Evolutionary conservation across 2,113 vertebrate species (phyloP), one percentile per base, ranked within the genome.

Genomic region (Barnardius zonarius): DNA sequence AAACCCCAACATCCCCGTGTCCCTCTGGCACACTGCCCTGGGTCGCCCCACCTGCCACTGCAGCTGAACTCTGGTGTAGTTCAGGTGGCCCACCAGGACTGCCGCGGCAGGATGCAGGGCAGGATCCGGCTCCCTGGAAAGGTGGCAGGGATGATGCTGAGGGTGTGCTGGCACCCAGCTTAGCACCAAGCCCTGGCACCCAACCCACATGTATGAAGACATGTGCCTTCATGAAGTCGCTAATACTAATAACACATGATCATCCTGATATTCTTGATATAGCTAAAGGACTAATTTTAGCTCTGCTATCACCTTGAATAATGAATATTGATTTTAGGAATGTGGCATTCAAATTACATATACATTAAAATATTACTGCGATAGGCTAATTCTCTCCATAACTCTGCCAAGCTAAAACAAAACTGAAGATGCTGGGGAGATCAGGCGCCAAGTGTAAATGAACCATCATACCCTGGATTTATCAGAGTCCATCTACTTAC

Each of bases 301-400:
- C 41, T 76, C 57, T 76, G 62, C 48, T 87, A 30, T 83, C 54
- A 11, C 16, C 54, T 59, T 46, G 80, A 82, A 82, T 82, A 91
- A 89, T 91, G 75, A 72, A 76, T 89, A 89, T 69, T 62, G 83
- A 89, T 87, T 87, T 73, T n/a, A 73, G 54, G 49, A 79, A 73
- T n/a, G 44, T 4, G 24, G 46, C 24, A 67, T 80, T 92, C 70
- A 76, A 54, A 89, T 76, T 62, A 69, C 10, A 62, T 23, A 41
- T 18, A 51, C 52, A 87, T 83, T 90, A 84, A 69, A 86, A 52
- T 84, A 86, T 73, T 66, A 91, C 74, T 1, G 23, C 88, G 86
- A 86, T 92, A 79, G 54, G 88, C 67, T 92, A 91, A 94, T 92
- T 66, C n/a, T 83, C 39, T 86, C 64, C 24, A 3, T 39, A 76